Conservation (phyloP, 1,140 invertebrate genomes). For the Mamestra configurata region DNA sequence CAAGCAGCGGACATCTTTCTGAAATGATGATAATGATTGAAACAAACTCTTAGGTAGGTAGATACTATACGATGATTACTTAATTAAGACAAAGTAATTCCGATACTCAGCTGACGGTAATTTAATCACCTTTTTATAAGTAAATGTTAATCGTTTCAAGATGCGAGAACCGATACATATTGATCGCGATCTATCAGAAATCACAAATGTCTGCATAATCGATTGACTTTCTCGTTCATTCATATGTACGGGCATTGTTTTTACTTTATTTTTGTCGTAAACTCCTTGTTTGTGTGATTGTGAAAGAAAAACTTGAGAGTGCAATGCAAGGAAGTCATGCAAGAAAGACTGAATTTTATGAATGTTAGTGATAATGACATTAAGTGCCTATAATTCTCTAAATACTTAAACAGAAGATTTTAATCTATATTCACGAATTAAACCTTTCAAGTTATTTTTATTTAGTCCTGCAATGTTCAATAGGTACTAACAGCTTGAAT, state of each 20-base stretch:
- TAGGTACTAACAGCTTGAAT: too few relatives aligned
- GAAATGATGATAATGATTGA: too few relatives aligned
- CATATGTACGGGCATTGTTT: constrained; percentile 22
- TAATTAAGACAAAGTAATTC: background rate
- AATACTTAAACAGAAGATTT: too few relatives aligned
- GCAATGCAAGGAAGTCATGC: background rate
- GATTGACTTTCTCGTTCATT: constrained; percentile 47
- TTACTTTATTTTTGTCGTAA: constrained; percentile 1
- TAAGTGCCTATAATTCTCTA: too few relatives aligned
- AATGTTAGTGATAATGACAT: too few relatives aligned
- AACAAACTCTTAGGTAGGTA: too few relatives aligned
- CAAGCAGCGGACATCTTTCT: too few relatives aligned
- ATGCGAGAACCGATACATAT: constrained; percentile 41
- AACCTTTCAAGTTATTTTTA: too few relatives aligned
- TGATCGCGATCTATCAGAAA: constrained; percentile 34
- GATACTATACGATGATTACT: too few relatives aligned
- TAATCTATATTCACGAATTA: too few relatives aligned
- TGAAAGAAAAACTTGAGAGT: constrained; percentile 17
- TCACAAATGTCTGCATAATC: constrained; percentile 32
- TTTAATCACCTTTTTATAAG: background rate
- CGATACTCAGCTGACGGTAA: background rate
- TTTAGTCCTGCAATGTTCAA: too few relatives aligned
- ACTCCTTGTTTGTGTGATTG: background rate
- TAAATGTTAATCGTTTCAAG: constrained; percentile 6
- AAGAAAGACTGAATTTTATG: background rate